Base-by-base conservation (phyloP, 1,140 invertebrate species). In the Magallana ariakensis region DNA sequence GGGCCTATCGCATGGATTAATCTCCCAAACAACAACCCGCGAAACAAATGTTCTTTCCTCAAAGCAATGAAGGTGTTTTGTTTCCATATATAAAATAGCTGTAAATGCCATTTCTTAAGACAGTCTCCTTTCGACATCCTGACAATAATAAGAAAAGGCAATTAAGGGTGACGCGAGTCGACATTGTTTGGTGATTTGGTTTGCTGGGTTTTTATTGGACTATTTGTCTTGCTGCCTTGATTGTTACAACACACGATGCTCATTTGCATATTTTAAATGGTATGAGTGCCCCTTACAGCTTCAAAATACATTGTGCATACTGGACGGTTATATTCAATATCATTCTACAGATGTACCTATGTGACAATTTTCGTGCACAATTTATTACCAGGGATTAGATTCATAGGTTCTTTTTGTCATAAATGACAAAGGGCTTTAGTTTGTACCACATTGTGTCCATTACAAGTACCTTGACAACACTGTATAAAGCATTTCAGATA, bases 11-110 rank as follows among this genome's bases (percentile, higher is more conserved):
- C 33, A 4, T 26, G 13, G 11, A 11, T 26, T 75, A 3, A 75
- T 75, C 66, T 75, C 22, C 22, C 9, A 19, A 22, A 26, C 66
- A 75, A 26, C 22, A 26, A 75, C 7, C 22, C 15, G 66, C 9
- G 66, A 75, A 33, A 75, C 66, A 75, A 75, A 75, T 75, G 66
- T 75, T 26, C 33, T 75, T 75, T 75, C 66, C 66, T 75, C 22
- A 11, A 75, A 75, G 22, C 22, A 33, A 33, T 75, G 66, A 26
- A 75, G 66, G 66, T 75, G 66, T 75, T 75, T 75, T 75, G 66
- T 75, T 75, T 26, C 66, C 66, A 33, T 75, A 75, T 75, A 75
- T 75, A 26, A 75, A 75, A 26, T 26, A 26, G 66, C 22, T 2
- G 66, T 75, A 26, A 75, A 75, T 75, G 66, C 66, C 66, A 75